Evolutionary conservation across 2,797 vertebrate species (phyloP).

Genomic region (Cichlasoma orientale): DNA sequence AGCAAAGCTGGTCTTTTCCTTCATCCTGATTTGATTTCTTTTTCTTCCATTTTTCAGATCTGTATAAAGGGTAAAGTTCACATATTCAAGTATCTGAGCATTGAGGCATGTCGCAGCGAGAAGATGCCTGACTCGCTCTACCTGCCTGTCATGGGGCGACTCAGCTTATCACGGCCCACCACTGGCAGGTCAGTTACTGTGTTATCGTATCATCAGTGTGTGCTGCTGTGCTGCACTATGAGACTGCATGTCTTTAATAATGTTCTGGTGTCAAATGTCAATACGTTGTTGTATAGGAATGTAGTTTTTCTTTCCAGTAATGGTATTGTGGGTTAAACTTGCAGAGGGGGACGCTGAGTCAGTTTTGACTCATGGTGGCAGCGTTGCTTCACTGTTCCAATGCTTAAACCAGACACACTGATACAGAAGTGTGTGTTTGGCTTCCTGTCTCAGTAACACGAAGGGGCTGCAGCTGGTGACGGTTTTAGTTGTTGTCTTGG

Average conservation of each 20-base stretch:
- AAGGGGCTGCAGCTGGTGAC: not conserved
- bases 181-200: slow-evolving; percentile 85
- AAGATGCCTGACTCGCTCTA: slow-evolving; percentile 90
- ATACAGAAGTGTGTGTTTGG: not conserved
- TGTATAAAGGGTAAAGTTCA: slow-evolving; percentile 95
- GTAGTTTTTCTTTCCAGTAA: not conserved
- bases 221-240: not conserved
- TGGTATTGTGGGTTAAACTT: not conserved
- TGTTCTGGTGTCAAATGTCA: not conserved
- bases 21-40: not conserved
- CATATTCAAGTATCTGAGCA: slow-evolving; percentile 95
- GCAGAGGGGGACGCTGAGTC: not conserved
- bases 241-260: not conserved
- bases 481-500: not conserved
- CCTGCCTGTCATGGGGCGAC: slow-evolving; percentile 87
- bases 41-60: slow-evolving; percentile 79
- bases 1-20: not conserved
- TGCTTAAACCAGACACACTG: not conserved
- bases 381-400: not conserved
- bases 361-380: not conserved
- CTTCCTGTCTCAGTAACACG: not conserved
- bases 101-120: slow-evolving; percentile 91
- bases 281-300: not conserved
- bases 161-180: slow-evolving; percentile 84
- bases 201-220: not conserved